Evolutionary conservation across 2,797 vertebrate genomes (phyloP), one percentile per base, ranked within the genome.

Genomic region (Miichthys miiuy): DNA sequence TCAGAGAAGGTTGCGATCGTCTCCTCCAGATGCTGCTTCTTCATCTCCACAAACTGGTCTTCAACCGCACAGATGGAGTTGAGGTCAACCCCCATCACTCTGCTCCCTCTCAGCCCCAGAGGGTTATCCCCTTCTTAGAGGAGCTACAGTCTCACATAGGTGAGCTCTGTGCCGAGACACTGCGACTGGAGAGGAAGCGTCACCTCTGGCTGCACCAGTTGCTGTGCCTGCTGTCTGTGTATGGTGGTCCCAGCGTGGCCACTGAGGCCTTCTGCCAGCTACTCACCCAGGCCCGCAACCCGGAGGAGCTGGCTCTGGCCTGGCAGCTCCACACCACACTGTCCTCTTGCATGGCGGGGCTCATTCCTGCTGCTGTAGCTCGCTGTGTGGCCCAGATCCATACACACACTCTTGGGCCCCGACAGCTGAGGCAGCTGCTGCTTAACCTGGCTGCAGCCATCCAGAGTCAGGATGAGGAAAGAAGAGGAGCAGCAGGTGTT

Each of bases 141-240:
- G 97, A 97, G 8, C 93, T 99, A 34, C 93, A 94, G 81, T 89
- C 91, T 3, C 96, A 97, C 11, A 95, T 98, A 0, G 92, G 93
- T 1, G 96, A 98, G 51, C 90, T 98, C 21, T 98, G 97, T 5
- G 93, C 93, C 0, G 97, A 98, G 93, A 97, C 97, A 0, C 91
- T 98, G 62, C 91, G 96, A 3, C 92, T 98, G 68, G 97, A 98
- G 85, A 89, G 97, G 67, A 98, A 98, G 83, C 95, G 97, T 4
- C 97, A 97, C 69, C 96, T 98, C 6, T 98, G 97, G 97, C 95
- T 97, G 76, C 97, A 98, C 89, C 97, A 98, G 90, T 93, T 98
- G 27, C 90, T 98, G 6, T 96, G 96, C 60, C 93, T 98, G 48
- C 90, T 98, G 2, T 97, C 96, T 0, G 96, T 97, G 20, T 98